These are phyloP conservation scores for Anoplopoma fimbria DNA, from an alignment of 2,113 vertebrate genomes.

Conservation along the genomic window DNA sequence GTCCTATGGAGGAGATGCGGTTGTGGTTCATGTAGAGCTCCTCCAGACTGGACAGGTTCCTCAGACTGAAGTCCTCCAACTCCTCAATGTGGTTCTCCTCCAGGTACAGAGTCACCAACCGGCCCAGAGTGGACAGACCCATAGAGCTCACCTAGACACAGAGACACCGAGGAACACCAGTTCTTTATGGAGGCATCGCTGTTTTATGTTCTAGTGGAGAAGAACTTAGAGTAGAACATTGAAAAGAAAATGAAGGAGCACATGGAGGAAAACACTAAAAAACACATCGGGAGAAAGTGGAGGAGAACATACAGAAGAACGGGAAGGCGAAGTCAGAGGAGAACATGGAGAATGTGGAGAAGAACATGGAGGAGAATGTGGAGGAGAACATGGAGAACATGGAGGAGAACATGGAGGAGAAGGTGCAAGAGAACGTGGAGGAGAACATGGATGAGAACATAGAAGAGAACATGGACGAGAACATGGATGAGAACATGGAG, in stretches of 20 bases:
- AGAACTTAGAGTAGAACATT: neutral
- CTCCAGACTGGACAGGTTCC: constrained; percentile 84
- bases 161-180: neutral
- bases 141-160: constrained; percentile 66
- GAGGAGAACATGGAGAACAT: neutral
- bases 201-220: neutral
- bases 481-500: neutral
- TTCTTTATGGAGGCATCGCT: neutral
- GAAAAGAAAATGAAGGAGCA: neutral
- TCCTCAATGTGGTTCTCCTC: constrained; percentile 87
- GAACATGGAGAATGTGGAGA: neutral
- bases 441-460: neutral
- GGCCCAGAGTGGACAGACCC: constrained; percentile 80
- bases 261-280: neutral
- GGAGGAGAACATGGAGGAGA: neutral
- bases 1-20: constrained; percentile 83
- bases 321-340: too few relatives aligned
- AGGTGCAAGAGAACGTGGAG: neutral
- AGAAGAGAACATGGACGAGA: neutral
- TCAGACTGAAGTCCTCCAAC: constrained; percentile 83
- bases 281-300: neutral
- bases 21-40: constrained; percentile 90
- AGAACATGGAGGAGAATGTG: neutral
- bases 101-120: constrained; percentile 86
- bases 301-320: neutral